Percentiles rank a stretch among this genome's conserved stretches.
Conservation (phyloP, 1,140 invertebrate species). For the Myzus persicae region DNA sequence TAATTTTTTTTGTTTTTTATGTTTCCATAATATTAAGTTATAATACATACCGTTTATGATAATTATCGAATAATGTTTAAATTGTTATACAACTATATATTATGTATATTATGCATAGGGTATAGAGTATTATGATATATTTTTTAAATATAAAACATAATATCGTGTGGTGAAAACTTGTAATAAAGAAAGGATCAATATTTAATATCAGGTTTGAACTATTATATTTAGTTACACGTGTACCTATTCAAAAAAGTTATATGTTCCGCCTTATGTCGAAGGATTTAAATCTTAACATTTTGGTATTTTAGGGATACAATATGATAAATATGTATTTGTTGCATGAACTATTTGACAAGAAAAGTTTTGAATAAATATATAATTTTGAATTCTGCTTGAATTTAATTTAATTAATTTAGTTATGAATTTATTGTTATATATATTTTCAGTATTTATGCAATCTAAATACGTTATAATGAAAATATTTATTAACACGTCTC, state of each 20-base stretch:
- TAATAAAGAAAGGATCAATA: not conserved
- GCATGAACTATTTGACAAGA: not conserved
- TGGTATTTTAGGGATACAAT: not conserved
- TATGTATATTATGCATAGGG: no score
- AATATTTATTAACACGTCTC: not conserved
- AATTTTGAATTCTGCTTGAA: no score
- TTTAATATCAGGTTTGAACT: not conserved
- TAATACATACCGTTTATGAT: no score
- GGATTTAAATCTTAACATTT: not conserved
- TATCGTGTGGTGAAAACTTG: not conserved
- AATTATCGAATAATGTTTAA: no score
- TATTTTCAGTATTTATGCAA: not conserved
- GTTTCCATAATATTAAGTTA: not conserved
- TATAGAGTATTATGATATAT: not conserved
- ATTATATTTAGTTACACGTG: not conserved
- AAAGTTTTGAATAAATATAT: not conserved
- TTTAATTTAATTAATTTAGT: no score
- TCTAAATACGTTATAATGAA: not conserved
- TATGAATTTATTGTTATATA: no score
- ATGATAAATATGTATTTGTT: not conserved
- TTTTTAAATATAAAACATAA: not conserved
- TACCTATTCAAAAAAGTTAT: not conserved
- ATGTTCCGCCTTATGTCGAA: not conserved
- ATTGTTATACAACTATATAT: no score
- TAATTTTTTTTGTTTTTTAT: not conserved